Evolutionary conservation across 2,797 vertebrate species (phyloP).

Genomic region (Eupleurogrammus muticus): DNA sequence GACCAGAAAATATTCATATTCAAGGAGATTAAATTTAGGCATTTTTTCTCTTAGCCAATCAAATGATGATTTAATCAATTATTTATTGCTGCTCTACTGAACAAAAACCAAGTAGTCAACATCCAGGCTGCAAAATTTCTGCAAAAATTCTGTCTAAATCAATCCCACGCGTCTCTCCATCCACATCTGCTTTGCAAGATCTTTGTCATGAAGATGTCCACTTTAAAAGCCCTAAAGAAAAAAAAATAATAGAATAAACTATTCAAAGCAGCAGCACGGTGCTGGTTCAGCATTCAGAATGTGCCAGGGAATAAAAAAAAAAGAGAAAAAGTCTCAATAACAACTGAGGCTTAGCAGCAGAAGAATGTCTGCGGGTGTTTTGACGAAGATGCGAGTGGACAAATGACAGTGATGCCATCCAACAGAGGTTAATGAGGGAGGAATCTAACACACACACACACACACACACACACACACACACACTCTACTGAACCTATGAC

Average conservation of each 20-base stretch:
- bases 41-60: too few relatives aligned
- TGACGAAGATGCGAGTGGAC: slow-evolving; percentile 48
- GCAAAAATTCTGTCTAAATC: too few relatives aligned
- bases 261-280: too few relatives aligned
- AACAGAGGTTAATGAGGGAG: slow-evolving; percentile 41
- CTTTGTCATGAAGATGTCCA: neutral
- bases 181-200: neutral
- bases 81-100: too few relatives aligned
- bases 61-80: too few relatives aligned
- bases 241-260: too few relatives aligned
- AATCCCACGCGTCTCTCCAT: neutral
- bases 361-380: slow-evolving; percentile 43
- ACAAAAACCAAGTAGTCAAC: too few relatives aligned
- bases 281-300: neutral
- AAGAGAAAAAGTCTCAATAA: neutral
- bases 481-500: neutral
- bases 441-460: neutral
- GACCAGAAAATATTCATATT: too few relatives aligned
- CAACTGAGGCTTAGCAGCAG: slow-evolving; percentile 32
- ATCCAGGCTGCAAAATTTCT: too few relatives aligned
- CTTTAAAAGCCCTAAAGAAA: too few relatives aligned
- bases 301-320: neutral
- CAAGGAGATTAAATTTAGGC: too few relatives aligned
- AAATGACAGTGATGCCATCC: slow-evolving; percentile 30
- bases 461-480: slow-evolving; percentile 10